Evolutionary conservation across 2,113 vertebrate genomes (phyloP).

Genomic region (Apus apus): DNA sequence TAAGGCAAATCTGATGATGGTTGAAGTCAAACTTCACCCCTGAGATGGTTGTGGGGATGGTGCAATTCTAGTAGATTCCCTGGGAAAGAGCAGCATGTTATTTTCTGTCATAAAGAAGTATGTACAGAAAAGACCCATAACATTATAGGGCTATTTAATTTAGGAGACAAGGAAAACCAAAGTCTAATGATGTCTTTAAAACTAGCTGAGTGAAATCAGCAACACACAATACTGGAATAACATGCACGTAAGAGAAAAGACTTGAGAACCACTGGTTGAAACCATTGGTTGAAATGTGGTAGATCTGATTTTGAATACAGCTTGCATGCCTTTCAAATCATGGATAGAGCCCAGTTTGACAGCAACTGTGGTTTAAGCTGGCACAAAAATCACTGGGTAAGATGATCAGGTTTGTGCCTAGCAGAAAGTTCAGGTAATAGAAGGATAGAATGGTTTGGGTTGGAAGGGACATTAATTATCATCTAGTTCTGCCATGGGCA

Average conservation of each 20-base stretch:
- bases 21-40: neutral
- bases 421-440: neutral
- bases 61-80: neutral
- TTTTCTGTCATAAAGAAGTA: neutral
- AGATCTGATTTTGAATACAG: neutral
- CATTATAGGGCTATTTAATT: neutral
- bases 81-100: neutral
- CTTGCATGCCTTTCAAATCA: neutral
- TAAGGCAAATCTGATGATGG: neutral
- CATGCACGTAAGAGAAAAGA: neutral
- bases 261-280: neutral
- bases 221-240: neutral
- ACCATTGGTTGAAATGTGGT: neutral
- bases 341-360: too few relatives aligned
- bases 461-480: too few relatives aligned
- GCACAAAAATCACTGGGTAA: neutral
- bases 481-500: too few relatives aligned
- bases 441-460: too few relatives aligned
- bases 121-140: neutral
- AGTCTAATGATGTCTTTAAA: neutral
- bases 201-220: neutral
- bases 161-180: neutral
- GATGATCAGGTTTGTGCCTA: rapidly evolving
- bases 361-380: neutral
- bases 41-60: neutral